Conservation (phyloP, 2,797 vertebrate genomes). For the Sebastes matsubarae region DNA sequence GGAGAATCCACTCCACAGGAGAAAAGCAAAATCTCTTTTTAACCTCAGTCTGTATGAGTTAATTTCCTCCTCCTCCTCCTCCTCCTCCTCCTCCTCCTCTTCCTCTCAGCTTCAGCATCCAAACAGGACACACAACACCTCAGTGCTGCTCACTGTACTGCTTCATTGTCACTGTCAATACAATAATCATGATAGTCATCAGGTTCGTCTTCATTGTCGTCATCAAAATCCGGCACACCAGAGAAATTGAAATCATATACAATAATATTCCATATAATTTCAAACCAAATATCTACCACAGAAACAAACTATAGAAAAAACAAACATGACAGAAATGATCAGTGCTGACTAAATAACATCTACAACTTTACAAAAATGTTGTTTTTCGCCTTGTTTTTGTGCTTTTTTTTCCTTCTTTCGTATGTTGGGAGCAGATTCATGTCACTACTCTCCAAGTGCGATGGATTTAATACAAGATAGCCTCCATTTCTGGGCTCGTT, state of each 20-base stretch:
- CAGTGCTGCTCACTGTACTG: constrained; percentile 75
- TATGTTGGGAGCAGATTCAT: constrained; percentile 26
- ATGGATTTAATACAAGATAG: constrained; percentile 31
- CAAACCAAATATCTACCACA: constrained; percentile 78
- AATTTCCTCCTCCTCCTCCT: constrained; percentile 29
- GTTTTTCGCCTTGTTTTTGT: constrained; percentile 68
- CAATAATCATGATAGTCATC: constrained; percentile 68
- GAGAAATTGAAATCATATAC: constrained; percentile 73
- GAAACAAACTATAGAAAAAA: constrained; percentile 78
- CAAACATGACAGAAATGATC: constrained; percentile 71
- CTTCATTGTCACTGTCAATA: constrained; percentile 55
- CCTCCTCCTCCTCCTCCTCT: neutral
- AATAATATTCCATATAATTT: constrained; percentile 69
- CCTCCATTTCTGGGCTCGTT: constrained; percentile 30
- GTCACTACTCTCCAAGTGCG: constrained; percentile 8
- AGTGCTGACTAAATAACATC: constrained; percentile 75
- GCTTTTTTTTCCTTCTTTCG: constrained; percentile 60
- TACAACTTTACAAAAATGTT: constrained; percentile 73
- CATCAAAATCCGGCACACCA: constrained; percentile 66
- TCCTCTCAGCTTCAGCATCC: constrained; percentile 46
- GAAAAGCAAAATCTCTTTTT: constrained; percentile 39
- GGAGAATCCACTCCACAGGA: constrained; percentile 59
- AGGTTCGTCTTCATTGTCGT: constrained; percentile 63
- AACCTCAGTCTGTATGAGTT: constrained; percentile 50
- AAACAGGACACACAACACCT: constrained; percentile 64